These are phyloP conservation scores for Nestor notabilis DNA, from an alignment of 2,113 vertebrate species.

Conservation along the genomic window DNA sequence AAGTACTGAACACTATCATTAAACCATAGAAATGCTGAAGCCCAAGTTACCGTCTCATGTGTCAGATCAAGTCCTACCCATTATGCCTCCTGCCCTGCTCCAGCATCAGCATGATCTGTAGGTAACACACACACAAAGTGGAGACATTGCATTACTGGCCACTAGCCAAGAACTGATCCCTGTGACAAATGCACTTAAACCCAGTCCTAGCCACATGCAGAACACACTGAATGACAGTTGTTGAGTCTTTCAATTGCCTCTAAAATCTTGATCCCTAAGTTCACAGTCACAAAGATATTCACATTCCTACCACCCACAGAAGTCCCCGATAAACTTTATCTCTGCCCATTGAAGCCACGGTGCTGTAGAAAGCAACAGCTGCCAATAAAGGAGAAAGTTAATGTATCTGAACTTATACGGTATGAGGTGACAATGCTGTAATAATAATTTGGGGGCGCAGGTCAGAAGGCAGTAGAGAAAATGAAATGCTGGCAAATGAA, in stretches of 20 bases:
- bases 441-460: neutral
- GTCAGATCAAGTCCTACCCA: neutral
- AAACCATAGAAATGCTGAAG: neutral
- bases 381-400: neutral
- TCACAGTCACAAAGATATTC: neutral
- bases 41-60: neutral
- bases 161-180: neutral
- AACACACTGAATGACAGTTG: neutral
- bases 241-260: neutral
- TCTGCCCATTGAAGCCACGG: neutral
- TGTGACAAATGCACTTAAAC: neutral
- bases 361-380: neutral
- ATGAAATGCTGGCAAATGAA: neutral
- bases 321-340: neutral
- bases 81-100: neutral
- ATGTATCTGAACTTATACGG: neutral
- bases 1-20: neutral
- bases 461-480: neutral
- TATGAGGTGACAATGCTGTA: neutral
- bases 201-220: neutral
- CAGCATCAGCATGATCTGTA: neutral
- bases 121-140: neutral
- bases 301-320: neutral
- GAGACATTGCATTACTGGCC: neutral
- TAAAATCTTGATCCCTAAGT: neutral